Evolutionary conservation across 2,888 invertebrate species (phyloP), one percentile per base, ranked within the genome.

Genomic region (Limnephilus auricula): DNA sequence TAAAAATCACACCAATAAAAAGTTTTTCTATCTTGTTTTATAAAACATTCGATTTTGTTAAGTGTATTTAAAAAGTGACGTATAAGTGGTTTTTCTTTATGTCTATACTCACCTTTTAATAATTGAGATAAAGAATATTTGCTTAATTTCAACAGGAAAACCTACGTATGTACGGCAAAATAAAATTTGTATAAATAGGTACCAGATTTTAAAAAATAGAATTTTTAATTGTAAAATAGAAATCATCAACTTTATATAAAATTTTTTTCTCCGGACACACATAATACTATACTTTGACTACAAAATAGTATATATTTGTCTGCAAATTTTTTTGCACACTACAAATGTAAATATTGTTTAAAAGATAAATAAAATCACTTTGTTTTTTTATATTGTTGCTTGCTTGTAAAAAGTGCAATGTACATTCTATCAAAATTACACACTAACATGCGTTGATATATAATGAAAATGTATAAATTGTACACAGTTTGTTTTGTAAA

Each of bases 371-470:
- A 65, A 65, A 65, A 18, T 65, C 50, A 65, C 50, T 65, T 65
- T 25, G 78, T 78, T 87, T 87, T n/a, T 50, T 65, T n/a, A 32
- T 87, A 40, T 84, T n/a, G 84, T 84, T 87, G 89, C 89, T 78
- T 89, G 79, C 79, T 37, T 79, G 79, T 89, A 79, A 37, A 45
- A 79, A 50, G 32, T 65, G 40, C 84, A 37, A n/a, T 84, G 84
- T 84, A 84, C n/a, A 84, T 84, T 37, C 12, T 84, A 37, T n/a
- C 30, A 84, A 65, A 18, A 25, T 65, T 65, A 65, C 50, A 65
- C 6, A 18, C 50, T 65, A 6, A 65, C 25, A 6, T 25, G 18
- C 18, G 18, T 25, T 25, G 18, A 90, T 78, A 45, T 30, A 78
- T n/a, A 34, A 87, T 90, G 80, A 79, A 30, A 25, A 65, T 65